Conservation (phyloP, 1,140 invertebrate species). For the Plutomurus gul region DNA sequence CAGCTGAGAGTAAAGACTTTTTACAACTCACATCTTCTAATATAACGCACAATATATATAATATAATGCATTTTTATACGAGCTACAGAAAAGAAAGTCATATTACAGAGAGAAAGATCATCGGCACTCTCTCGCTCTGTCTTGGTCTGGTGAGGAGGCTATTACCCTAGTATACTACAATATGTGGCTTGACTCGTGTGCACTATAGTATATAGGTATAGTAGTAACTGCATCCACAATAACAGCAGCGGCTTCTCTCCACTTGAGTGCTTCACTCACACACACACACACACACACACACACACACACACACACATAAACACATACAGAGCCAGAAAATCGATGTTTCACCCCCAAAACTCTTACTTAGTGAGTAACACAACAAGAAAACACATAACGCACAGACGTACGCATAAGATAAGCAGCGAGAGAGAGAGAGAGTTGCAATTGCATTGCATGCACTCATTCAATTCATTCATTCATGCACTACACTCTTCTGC, state of each 20-base stretch:
- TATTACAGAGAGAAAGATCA: not conserved
- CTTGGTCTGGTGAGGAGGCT: too few relatives aligned
- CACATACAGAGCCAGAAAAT: too few relatives aligned
- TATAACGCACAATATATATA: not conserved
- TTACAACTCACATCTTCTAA: not conserved
- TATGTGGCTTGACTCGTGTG: too few relatives aligned
- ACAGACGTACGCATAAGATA: not conserved
- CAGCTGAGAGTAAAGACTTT: not conserved
- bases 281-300: not conserved
- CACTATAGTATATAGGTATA: too few relatives aligned
- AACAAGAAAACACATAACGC: too few relatives aligned
- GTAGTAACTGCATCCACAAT: too few relatives aligned
- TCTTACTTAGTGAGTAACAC: too few relatives aligned
- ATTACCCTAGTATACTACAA: too few relatives aligned
- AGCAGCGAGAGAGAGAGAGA: not conserved
- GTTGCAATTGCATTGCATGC: slow-evolving; percentile 2
- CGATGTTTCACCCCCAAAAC: too few relatives aligned
- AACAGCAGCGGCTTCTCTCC: too few relatives aligned
- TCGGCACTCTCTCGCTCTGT: not conserved
- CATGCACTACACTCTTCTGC: slow-evolving; percentile 11
- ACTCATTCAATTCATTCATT: slow-evolving; percentile 20
- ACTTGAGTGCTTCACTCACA: not conserved
- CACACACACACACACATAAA: not conserved
- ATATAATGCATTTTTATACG: too few relatives aligned
- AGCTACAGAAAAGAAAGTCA: too few relatives aligned